These are phyloP conservation scores for Holcopasites calliopsidis DNA, from an alignment of 1,140 invertebrate genomes.

Conservation along the genomic window DNA sequence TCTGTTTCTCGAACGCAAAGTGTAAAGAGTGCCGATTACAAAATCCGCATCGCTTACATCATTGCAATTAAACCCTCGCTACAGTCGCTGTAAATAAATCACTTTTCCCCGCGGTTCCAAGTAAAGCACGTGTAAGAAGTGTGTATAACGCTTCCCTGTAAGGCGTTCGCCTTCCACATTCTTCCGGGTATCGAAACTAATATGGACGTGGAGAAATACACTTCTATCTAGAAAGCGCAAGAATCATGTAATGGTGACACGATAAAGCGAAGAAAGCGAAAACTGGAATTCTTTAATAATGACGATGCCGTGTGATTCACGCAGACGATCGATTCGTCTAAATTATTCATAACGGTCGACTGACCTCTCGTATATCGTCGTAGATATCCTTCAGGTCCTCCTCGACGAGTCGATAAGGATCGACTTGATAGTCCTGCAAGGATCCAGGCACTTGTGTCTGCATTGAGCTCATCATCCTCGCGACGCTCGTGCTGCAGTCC, in stretches of 20 bases:
- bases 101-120: neutral
- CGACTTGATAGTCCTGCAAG: constrained; percentile 87
- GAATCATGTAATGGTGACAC: neutral
- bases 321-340: neutral
- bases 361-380: constrained; percentile 90
- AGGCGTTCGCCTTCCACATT: neutral
- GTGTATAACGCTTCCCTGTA: neutral
- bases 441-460: constrained; percentile 87
- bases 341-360: neutral
- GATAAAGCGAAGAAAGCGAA: neutral
- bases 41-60: neutral
- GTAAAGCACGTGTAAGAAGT: neutral
- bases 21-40: neutral
- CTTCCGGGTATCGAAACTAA: neutral
- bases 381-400: constrained; percentile 85
- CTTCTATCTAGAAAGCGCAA: constrained; percentile 1
- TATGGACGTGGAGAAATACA: neutral
- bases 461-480: constrained; percentile 82
- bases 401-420: constrained; percentile 91
- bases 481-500: constrained; percentile 72
- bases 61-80: neutral
- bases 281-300: neutral
- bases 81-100: too few relatives aligned
- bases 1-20: neutral
- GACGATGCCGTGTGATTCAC: neutral